Percentiles rank a stretch among this genome's conserved stretches.
Conservation (phyloP, 2,888 invertebrate species). For the Lochmaea crataegi region DNA sequence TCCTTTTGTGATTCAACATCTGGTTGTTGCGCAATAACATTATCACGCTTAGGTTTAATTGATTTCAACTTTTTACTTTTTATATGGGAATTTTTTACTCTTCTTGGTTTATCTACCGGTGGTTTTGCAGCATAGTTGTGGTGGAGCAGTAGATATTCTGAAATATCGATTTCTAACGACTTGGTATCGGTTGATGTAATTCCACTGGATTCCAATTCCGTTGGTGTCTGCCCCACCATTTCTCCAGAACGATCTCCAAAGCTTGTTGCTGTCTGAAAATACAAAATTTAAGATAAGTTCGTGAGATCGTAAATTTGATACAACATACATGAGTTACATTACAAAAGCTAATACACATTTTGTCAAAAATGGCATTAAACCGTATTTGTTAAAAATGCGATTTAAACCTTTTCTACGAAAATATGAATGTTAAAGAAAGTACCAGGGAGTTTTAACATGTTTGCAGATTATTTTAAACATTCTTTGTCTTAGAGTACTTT, state of each 20-base stretch:
- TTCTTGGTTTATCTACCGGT: conserved; percentile 13
- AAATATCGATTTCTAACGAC: conserved; percentile 55
- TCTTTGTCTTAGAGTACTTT: too few relatives aligned
- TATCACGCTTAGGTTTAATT: conserved; percentile 46
- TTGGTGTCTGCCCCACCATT: conserved; percentile 90
- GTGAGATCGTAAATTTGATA: neutral
- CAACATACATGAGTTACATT: neutral
- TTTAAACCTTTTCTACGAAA: neutral
- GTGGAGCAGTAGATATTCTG: conserved; percentile 60
- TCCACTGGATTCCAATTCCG: conserved; percentile 85
- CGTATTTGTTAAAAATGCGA: neutral
- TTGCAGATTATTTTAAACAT: neutral
- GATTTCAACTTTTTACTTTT: conserved; percentile 45
- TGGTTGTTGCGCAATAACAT: neutral
- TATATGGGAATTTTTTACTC: conserved; percentile 14
- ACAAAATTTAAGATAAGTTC: conserved; percentile 4
- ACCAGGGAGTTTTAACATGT: neutral
- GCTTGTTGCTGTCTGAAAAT: conserved; percentile 62
- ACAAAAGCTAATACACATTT: conserved; percentile 11
- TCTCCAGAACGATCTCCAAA: conserved; percentile 70
- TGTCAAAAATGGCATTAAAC: neutral
- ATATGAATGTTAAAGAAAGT: neutral
- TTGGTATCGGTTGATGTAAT: conserved; percentile 58
- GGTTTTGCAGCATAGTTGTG: conserved; percentile 60
- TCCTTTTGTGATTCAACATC: conserved; percentile 37